Evolutionary conservation across 37 sponge, comb jelly and placozoan species (phyloP), one percentile per base, ranked within the genome.

Genomic region (Axinella damicornis): DNA sequence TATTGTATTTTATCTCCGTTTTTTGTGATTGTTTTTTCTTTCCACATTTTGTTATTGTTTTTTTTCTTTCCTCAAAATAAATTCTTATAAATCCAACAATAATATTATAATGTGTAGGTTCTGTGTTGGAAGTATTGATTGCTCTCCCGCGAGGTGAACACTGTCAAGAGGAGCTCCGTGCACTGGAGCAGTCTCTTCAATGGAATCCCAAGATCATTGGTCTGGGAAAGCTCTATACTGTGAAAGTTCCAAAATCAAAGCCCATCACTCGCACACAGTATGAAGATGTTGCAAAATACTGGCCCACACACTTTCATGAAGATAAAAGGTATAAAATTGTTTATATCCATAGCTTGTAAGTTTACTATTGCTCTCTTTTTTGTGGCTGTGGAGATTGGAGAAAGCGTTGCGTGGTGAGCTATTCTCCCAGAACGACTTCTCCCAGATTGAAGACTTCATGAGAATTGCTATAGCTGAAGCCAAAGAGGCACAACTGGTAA

Each of bases 251-350:
- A 16, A 71, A 31, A 52, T 0, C 11, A 24, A 86, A 83, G 41
- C 92, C 95, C 21, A 53, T 97, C 2, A 97, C 98, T 19, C 83
- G 94, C 54, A 69, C 46, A 25, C 98, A 97, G 78, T 97, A 73
- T 80, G 69, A 90, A 12, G 53, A 60, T 36, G 78, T 88, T 14
- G 68, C 56, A 12, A 61, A 53, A 30, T n/a, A 74, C 56, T 97
- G 98, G 98, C 90, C 95, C 24, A 76, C 82, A 28, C 57, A 81
- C 15, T 96, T 93, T 64, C 79, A 90, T 84, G 96, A 96, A 79
- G 73, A 96, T 52, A 96, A 96, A 83, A 63, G 55, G 96, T 92
- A 71, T 71, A 38, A 37, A 74, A 62, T 19, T 81, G n/a, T 22
- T 18, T n/a, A 37, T 61, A 39, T 19, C 80, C 16, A 46, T 28